Base-by-base conservation (phyloP, 1,140 invertebrate genomes). In the Hyles euphorbiae region DNA sequence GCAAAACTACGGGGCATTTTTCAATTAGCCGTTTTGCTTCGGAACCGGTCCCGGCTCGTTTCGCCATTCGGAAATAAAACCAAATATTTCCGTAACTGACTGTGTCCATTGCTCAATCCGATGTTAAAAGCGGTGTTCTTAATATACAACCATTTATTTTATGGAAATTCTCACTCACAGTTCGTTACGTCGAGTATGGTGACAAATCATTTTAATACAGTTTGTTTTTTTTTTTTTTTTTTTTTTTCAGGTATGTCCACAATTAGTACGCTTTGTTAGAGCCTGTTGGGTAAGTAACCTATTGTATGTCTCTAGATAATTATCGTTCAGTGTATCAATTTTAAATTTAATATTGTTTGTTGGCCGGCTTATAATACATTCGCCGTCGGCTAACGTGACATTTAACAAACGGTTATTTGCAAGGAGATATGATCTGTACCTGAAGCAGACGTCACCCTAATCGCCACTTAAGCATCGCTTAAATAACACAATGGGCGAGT, bases 131-230 rank as follows among this genome's bases (percentile, higher is more conserved):
- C 55, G 55, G 45, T 70, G 66, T 64, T 68, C 65, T 74, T 78
- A 74, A 74, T 74, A 64, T 58, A 59, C 60, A 45, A 65, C 68
- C 61, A 68, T 81, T 72, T 75, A 73, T 77, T 81, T 78, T 75
- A 75, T 78, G 70, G 61, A 67, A 80, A 78, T 76, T 69, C 50
- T 51, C 53, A 48, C 52, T 70, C 61, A 69, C 64, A 74, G 71
- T 74, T 83, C 72, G 71, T 81, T 77, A 77, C 65, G 59, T 58
- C 36, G 45, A 61, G 54, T 60, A 66, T 63, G 56, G 66, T 76
- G 70, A 69, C 67, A 61, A 56, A 60, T 63, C 60, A 60, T 67
- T 52, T 52, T 51, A 56, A 60, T 58, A 61, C 61, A 60, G 58
- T 69, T 63, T 58, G 45, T 72, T 70, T 67, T 68, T 60, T n/a